Percentiles rank a stretch among this genome's conserved stretches.
phyloP scores from a whole-genome alignment of 1,140 invertebrate genomes.

The Diprion similis region DNA sequence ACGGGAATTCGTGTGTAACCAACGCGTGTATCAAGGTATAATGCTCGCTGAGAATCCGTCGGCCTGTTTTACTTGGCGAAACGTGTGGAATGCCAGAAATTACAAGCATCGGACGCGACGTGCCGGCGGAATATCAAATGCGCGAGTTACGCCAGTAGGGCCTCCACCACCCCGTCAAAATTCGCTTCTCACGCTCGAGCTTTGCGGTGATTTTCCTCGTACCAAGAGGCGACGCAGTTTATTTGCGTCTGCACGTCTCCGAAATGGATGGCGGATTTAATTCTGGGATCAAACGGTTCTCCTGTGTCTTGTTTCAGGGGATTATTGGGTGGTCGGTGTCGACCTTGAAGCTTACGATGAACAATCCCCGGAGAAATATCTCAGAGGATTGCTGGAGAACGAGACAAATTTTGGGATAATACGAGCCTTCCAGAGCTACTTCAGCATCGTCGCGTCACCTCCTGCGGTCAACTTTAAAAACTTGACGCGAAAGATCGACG shows the following conservation, averaged over 20 bases:
- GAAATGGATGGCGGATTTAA: too few relatives aligned
- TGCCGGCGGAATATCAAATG: not conserved
- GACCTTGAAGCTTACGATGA: conserved; percentile 87
- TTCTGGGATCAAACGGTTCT: not conserved
- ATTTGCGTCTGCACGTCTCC: too few relatives aligned
- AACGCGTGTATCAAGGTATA: too few relatives aligned
- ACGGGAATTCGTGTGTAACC: too few relatives aligned
- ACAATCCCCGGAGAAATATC: conserved; percentile 75
- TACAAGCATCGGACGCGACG: not conserved
- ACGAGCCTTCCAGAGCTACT: conserved; percentile 74
- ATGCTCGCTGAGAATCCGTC: not conserved
- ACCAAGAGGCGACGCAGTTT: too few relatives aligned
- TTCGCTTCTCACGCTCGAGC: not conserved
- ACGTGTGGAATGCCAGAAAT: not conserved
- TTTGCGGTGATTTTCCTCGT: too few relatives aligned
- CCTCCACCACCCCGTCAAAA: not conserved
- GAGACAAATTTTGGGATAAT: conserved; percentile 61
- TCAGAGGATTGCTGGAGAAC: conserved; percentile 75
- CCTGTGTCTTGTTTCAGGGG: conserved; percentile 64
- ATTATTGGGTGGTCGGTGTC: conserved; percentile 91
- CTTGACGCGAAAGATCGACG: conserved; percentile 79
- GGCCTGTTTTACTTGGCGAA: not conserved
- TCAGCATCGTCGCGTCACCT: conserved; percentile 76
- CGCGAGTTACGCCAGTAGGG: not conserved
- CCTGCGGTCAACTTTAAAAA: conserved; percentile 72